Percentiles rank a stretch among this genome's conserved stretches.
These are phyloP conservation scores for Lasiurus borealis DNA, from an alignment of 2,113 vertebrate genomes.

Conservation along the genomic window DNA sequence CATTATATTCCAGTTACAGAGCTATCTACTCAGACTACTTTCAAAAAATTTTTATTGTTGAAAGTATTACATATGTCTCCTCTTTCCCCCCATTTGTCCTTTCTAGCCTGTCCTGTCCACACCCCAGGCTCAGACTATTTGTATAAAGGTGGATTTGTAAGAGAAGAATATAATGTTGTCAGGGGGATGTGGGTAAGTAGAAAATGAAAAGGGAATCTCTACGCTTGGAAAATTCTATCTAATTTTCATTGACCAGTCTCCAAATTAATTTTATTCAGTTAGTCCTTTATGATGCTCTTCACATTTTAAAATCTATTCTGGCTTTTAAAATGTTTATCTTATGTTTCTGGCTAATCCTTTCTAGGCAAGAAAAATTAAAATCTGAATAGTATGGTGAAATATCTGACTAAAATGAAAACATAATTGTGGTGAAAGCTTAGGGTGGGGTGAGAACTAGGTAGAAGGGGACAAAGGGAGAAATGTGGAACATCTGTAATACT, in stretches of 20 bases:
- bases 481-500: too few relatives aligned
- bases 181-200: not conserved
- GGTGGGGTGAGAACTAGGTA: too few relatives aligned
- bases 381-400: slow-evolving; percentile 22
- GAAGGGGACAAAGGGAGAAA: too few relatives aligned
- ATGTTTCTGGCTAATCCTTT: slow-evolving; percentile 43
- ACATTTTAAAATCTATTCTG: slow-evolving; percentile 55
- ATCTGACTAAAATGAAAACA: slow-evolving; percentile 30
- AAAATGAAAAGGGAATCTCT: not conserved
- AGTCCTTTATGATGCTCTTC: not conserved
- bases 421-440: not conserved
- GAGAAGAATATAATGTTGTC: slow-evolving; percentile 9
- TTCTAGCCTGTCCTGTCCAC: too few relatives aligned
- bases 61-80: too few relatives aligned
- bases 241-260: slow-evolving; percentile 26
- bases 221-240: slow-evolving; percentile 12
- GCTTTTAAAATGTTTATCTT: slow-evolving; percentile 37
- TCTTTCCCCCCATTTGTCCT: too few relatives aligned
- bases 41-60: too few relatives aligned
- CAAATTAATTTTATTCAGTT: slow-evolving; percentile 50
- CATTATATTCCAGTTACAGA: not conserved
- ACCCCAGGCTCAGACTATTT: slow-evolving; percentile 13
- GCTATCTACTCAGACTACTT: not conserved
- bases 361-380: slow-evolving; percentile 50
- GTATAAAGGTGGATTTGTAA: slow-evolving; percentile 22